Evolutionary conservation across 2,888 invertebrate species (phyloP).

Genomic region (Meteorus cinctellus): DNA sequence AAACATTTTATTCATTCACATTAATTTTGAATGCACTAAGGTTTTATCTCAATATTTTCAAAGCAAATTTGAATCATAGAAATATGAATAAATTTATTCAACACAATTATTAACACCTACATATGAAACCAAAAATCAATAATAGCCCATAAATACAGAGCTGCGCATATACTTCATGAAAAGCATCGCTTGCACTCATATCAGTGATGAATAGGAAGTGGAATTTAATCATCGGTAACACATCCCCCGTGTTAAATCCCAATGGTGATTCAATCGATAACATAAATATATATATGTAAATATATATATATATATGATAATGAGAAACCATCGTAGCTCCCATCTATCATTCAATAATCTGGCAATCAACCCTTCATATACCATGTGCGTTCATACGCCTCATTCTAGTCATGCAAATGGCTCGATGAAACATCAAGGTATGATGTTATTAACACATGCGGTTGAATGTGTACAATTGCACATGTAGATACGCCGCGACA

Average conservation of each 20-base stretch:
- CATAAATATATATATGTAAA: neutral
- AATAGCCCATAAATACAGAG: neutral
- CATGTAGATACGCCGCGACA: no score
- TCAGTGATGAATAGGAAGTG: neutral
- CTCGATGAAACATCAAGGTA: conserved; percentile 20
- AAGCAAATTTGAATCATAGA: no score
- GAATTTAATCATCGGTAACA: neutral
- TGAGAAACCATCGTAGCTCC: neutral
- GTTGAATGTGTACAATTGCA: neutral
- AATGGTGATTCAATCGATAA: conserved; percentile 25
- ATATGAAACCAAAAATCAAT: neutral
- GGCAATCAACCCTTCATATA: conserved; percentile 34
- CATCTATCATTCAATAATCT: conserved; percentile 38
- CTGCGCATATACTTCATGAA: neutral
- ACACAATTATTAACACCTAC: neutral
- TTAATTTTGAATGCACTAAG: no score
- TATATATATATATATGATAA: conserved; percentile 16
- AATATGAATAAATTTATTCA: no score
- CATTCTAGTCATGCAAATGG: conserved; percentile 14
- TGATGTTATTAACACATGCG: neutral
- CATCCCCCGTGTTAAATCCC: neutral
- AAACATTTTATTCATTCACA: no score
- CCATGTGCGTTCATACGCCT: conserved; percentile 11
- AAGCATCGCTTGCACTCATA: neutral
- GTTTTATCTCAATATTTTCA: no score